A percentile compares a stretch with the other conserved stretches of the same genome.
These are phyloP conservation scores for Chymomyza fuscimana DNA, from an alignment of 2,888 invertebrate species.

Conservation along the genomic window DNA sequence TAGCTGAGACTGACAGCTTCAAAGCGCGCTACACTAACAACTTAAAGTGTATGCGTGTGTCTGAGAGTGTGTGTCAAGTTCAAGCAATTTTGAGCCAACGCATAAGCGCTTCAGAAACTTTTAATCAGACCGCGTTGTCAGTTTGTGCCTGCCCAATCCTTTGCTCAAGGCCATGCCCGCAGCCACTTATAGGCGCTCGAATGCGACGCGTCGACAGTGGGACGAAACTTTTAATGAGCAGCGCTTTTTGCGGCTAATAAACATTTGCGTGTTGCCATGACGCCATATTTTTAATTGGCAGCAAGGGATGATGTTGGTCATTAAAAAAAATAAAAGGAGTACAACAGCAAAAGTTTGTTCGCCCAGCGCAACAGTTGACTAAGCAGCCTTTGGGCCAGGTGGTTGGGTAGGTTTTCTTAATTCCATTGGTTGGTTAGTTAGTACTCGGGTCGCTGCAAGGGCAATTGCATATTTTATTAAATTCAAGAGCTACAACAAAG, in stretches of 20 bases:
- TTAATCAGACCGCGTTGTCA: conserved; percentile 47
- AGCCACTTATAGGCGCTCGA: conserved; percentile 39
- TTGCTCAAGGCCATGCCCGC: conserved; percentile 16
- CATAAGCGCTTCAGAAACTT: conserved; percentile 29
- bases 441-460: neutral
- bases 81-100: conserved; percentile 17
- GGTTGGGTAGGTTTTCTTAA: conserved; percentile 20
- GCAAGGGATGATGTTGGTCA: conserved; percentile 35
- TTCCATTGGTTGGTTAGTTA: conserved; percentile 11
- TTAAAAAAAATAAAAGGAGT: neutral
- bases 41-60: conserved; percentile 27
- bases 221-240: conserved; percentile 73
- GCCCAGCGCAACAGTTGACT: neutral
- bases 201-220: conserved; percentile 3
- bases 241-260: conserved; percentile 73
- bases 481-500: conserved; percentile 33
- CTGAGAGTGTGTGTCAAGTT: conserved; percentile 11
- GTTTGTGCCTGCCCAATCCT: neutral
- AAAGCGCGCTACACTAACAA: conserved; percentile 27
- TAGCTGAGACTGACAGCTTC: conserved; percentile 43
- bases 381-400: conserved; percentile 11
- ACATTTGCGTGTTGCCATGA: conserved; percentile 68
- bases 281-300: conserved; percentile 72
- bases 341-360: neutral
- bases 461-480: conserved; percentile 63